Evolutionary conservation across 2,113 vertebrate genomes (phyloP), one percentile per base, ranked within the genome.

Genomic region (Lynx canadensis): DNA sequence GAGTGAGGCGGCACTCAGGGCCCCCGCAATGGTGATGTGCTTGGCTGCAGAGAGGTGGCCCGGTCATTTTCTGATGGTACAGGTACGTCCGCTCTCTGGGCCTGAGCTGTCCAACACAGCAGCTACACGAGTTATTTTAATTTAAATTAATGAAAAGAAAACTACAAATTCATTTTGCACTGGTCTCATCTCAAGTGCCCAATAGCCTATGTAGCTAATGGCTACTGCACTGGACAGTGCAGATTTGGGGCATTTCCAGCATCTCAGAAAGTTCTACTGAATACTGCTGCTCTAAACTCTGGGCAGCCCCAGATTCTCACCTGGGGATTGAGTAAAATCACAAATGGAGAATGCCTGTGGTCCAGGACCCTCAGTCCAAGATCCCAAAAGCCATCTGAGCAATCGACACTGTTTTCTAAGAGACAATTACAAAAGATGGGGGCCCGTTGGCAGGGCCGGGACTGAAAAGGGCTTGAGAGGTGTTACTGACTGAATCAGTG

Each of bases 401-500:
- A 71, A 69, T 3, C 3, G 0, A 76, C 23, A 41, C 29, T 4
- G 57, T 52, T 33, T 2, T 27, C 63, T 45, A 33, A 48, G 38
- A 29, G 10, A 0, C 14, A 7, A 27, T 9, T 63, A 45, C 82
- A 76, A 65, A 85, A 63, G 97, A n/a, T 3, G 31, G 94, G 96
- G 87, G 57, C 89, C 55, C 25, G 29, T 0, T 0, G 0, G 65
- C 9, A 25, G 82, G 63, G 78, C 71, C 11, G 16, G 74, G 38
- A 4, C 25, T 14, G 89, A 18, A 57, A 41, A 78, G 80, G 38
- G 57, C 90, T 68, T 3, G 9, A 48, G 94, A 97, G 94, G 97
- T 88, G 45, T 78, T 55, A 91, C 97, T 94, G 31, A 94, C 95
- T 86, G 63, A 98, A 97, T 84, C 96, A 73, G 84, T 23, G 97